Conservation (phyloP, 2,888 invertebrate species). For the Aphidius colemani region DNA sequence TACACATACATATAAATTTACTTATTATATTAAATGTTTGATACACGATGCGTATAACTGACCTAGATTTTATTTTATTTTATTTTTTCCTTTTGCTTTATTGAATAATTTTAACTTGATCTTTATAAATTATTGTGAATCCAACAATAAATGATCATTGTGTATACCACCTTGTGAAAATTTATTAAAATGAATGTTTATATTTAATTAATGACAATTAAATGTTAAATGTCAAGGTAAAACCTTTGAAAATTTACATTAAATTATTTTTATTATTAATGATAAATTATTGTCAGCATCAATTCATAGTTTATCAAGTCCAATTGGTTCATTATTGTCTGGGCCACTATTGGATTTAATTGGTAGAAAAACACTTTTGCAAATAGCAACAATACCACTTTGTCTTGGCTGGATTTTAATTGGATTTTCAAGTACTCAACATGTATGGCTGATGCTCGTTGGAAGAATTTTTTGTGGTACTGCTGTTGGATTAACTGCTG, state of each 20-base stretch:
- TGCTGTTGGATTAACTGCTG: conserved; percentile 74
- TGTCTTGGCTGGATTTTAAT: conserved; percentile 74
- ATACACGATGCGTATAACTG: conserved; percentile 33
- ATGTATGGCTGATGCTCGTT: conserved; percentile 66
- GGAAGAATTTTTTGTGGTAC: conserved; percentile 75
- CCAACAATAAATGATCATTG: neutral
- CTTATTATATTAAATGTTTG: conserved; percentile 10
- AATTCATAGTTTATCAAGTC: conserved; percentile 78
- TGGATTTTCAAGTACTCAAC: conserved; percentile 52
- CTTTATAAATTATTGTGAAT: neutral
- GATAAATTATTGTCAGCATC: conserved; percentile 64
- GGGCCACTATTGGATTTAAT: conserved; percentile 74
- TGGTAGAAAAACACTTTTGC: conserved; percentile 70
- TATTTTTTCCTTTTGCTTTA: too few relatives aligned
- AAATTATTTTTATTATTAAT: too few relatives aligned
- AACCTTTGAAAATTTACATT: too few relatives aligned
- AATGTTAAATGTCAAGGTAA: too few relatives aligned
- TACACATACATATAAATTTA: conserved; percentile 6
- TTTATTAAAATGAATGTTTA: too few relatives aligned
- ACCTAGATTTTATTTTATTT: conserved; percentile 40
- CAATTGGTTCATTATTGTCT: conserved; percentile 73
- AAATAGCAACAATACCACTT: conserved; percentile 69
- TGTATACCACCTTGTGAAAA: neutral
- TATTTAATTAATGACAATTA: too few relatives aligned
- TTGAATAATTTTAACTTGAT: too few relatives aligned